These are phyloP conservation scores for Lepidurus arcticus DNA, from an alignment of 1,140 invertebrate genomes.

Conservation along the genomic window DNA sequence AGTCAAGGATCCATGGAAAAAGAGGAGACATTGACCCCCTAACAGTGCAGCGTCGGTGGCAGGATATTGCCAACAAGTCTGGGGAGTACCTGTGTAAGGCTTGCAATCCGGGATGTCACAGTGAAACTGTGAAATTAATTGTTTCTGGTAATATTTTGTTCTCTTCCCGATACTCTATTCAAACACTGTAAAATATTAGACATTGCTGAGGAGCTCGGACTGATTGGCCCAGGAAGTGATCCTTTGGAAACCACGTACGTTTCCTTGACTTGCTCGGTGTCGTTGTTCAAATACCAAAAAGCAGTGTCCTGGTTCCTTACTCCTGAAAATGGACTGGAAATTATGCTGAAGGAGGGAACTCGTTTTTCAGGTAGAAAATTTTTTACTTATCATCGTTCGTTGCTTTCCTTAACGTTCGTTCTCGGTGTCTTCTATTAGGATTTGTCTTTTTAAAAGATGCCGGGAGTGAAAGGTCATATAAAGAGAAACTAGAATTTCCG, in stretches of 20 bases:
- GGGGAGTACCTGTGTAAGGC: neutral
- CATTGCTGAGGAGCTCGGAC: neutral
- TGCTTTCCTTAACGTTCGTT: neutral
- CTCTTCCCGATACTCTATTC: neutral
- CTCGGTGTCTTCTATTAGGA: no score
- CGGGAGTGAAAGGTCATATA: slow-evolving; percentile 19
- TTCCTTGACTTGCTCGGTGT: neutral
- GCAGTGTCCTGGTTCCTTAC: neutral
- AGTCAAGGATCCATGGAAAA: no score
- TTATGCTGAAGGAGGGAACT: neutral
- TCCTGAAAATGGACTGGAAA: neutral
- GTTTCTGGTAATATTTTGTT: neutral
- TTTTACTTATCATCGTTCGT: neutral
- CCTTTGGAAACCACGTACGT: neutral
- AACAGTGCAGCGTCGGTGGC: no score
- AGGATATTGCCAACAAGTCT: neutral
- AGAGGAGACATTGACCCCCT: no score
- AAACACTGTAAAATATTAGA: neutral
- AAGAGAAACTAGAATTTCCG: neutral
- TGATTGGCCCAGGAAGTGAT: neutral
- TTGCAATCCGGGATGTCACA: neutral
- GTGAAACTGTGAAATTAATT: neutral
- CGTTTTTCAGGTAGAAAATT: neutral
- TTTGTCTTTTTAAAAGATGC: neutral
- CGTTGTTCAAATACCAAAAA: no score